Evolutionary conservation across 2,797 vertebrate species (phyloP).

Genomic region (Alosa sapidissima): DNA sequence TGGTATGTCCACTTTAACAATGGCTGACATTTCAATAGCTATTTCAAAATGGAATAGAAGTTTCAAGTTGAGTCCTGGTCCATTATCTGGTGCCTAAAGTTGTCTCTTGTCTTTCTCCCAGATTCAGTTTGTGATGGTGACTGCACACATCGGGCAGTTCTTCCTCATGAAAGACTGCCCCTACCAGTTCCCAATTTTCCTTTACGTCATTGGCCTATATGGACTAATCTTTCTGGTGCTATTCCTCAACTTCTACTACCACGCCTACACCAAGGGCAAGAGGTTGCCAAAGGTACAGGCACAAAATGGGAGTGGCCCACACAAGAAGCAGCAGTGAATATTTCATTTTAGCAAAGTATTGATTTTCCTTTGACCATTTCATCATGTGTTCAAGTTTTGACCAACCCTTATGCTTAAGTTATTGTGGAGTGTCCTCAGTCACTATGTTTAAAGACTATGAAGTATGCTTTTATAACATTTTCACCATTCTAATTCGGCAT

Average conservation of each 20-base stretch:
- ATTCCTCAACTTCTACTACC: conserved; percentile 85
- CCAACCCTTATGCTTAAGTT: conserved; percentile 51
- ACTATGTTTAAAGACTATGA: conserved; percentile 19
- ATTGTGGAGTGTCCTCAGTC: conserved; percentile 40
- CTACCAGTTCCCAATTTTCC: conserved; percentile 81
- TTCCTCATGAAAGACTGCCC: conserved; percentile 82
- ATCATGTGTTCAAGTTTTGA: conserved; percentile 36
- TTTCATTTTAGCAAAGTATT: background rate
- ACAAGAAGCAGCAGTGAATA: conserved; percentile 42
- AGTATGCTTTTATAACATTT: background rate
- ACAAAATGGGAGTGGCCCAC: conserved; percentile 57
- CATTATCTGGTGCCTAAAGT: no score
- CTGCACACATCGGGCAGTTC: conserved; percentile 76
- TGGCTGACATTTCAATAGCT: background rate
- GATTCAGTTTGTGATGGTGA: conserved; percentile 82
- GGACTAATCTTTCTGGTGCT: conserved; percentile 77
- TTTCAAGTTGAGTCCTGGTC: background rate
- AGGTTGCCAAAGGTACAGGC: conserved; percentile 71
- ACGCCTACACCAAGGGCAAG: conserved; percentile 81
- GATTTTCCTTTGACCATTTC: conserved; percentile 46
- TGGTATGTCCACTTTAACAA: conserved; percentile 68
- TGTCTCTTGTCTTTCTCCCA: conserved; percentile 43
- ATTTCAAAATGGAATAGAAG: no score
- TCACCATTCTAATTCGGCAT: background rate
- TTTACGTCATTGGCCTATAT: conserved; percentile 79